Evolutionary conservation across 2,888 invertebrate species (phyloP).

Genomic region (Lysandra bellargus): DNA sequence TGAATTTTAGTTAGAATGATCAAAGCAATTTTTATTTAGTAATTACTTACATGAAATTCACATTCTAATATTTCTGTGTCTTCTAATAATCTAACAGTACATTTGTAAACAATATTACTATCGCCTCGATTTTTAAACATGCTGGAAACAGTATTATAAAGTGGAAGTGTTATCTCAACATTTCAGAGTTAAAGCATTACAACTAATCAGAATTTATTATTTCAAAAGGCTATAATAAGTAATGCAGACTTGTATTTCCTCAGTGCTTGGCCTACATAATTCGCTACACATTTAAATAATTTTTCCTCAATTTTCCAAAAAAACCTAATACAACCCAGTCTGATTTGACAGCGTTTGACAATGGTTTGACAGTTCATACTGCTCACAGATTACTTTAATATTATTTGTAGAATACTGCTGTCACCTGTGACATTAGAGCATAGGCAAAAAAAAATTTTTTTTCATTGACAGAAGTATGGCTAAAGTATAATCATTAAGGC

Average conservation of each 20-base stretch:
- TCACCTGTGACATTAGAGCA: background rate
- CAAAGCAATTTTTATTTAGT: slow-evolving; percentile 20
- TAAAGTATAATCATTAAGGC: too few relatives aligned
- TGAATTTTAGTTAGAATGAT: background rate
- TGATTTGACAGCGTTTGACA: background rate
- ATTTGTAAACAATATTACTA: slow-evolving; percentile 91
- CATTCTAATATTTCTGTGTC: slow-evolving; percentile 95
- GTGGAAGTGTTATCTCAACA: slow-evolving; percentile 32
- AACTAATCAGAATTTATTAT: background rate
- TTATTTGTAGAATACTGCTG: background rate
- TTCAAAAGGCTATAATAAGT: background rate
- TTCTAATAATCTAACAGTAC: slow-evolving; percentile 93
- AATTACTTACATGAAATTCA: slow-evolving; percentile 87
- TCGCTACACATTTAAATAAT: background rate
- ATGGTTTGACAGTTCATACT: background rate
- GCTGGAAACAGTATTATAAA: slow-evolving; percentile 36
- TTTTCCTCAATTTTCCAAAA: background rate
- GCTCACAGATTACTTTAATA: too few relatives aligned
- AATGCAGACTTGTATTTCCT: background rate
- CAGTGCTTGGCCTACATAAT: background rate
- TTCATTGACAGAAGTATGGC: background rate
- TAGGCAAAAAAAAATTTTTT: background rate
- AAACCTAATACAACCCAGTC: background rate
- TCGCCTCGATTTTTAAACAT: slow-evolving; percentile 87
- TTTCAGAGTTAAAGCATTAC: slow-evolving; percentile 11